Evolutionary conservation across 92 coral and sea anemone genomes (phyloP), one percentile per base, ranked within the genome.

Genomic region (Muricea muricata): DNA sequence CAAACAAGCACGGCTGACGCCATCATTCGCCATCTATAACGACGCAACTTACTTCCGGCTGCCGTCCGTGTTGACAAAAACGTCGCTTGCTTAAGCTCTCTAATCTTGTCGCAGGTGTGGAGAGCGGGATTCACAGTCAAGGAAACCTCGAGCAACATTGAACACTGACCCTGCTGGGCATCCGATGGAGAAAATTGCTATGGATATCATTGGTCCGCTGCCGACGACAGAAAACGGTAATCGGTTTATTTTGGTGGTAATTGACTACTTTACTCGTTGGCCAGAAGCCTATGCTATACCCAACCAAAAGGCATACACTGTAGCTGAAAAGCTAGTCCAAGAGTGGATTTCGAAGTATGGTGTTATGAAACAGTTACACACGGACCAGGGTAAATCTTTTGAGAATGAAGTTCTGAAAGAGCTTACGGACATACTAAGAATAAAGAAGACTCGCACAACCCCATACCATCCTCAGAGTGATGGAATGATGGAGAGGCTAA

Each of bases 221-320:
- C 57, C 90, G 9, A 75, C 45, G 7, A 81, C 88, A 0, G 18
- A 29, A 2, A 34, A 69, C 18, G 86, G 85, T 0, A 81, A 86
- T 45, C 75, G 61, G 42, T 69, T 79, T 72, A 65, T 81, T 15
- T 35, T 75, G 55, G 85, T 82, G 1, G 79, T 68, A 11, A 76
- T 75, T 20, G 86, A 86, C 33, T 78, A 87, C 17, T 90, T 90
- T 29, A 17, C 83, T 0, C 81, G 69, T 18, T 89, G 92, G 87
- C 79, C 65, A n/a, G 84, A 89, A 29, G 84, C 87, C 0, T 86
- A 79, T 20, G 37, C 86, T 7, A 33, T 83, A 17, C 80, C 80
- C 0, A 78, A 87, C 10, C 93, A 81, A 48, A 86, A 90, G 39
- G 81, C 90, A 12, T 68, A 42, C 1, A 76, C 35, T 0, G 10